Base-by-base conservation (phyloP, 2,888 invertebrate species). In the Lissonota sp. region DNA sequence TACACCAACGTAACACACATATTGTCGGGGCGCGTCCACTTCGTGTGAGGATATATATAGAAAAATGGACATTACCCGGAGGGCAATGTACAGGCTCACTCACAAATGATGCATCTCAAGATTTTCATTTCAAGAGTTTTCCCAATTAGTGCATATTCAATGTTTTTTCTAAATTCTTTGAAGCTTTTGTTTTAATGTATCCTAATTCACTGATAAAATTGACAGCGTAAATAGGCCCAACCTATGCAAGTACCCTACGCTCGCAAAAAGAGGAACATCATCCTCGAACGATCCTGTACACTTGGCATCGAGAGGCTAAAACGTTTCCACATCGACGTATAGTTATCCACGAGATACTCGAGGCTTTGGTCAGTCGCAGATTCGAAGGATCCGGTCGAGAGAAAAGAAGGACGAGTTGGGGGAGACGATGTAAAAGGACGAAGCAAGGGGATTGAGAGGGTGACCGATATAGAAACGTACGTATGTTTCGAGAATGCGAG, bases 11-110 rank as follows among this genome's bases (percentile, higher is more conserved):
- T 60, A 39, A 60, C 46, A 10, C 44, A 46, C 16, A 46, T 74
- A 64, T 49, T 26, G 62, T 66, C 46, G 39, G 49, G 44, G 44
- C 39, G 49, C 26, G 53, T 49, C 69, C 26, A 51, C 64, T 58
- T 42, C 53, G 39, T 40, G 26, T 0, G 8, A 57, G 51, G 8
- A 12, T 37, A 6, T 37, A 6, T 26, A 26, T 26, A 26, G 14
- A 44, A 26, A 67, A 55, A 80, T 67, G 76, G 62, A 72, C 71
- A 69, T 63, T 67, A 67, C 55, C 67, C 76, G 42, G 70, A 10
- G 37, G 3, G 53, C n/a, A 37, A 26, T 26, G 26, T 26, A 26
- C 26, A 26, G 26, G 26, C 26, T 26, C 26, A 26, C 3, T 26
- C 26, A 26, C 26, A 26, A 26, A 26, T 26, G 1, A 26, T 26